These are phyloP conservation scores for Azorinus chamasolen DNA, from an alignment of 2,888 invertebrate species.

Conservation along the genomic window DNA sequence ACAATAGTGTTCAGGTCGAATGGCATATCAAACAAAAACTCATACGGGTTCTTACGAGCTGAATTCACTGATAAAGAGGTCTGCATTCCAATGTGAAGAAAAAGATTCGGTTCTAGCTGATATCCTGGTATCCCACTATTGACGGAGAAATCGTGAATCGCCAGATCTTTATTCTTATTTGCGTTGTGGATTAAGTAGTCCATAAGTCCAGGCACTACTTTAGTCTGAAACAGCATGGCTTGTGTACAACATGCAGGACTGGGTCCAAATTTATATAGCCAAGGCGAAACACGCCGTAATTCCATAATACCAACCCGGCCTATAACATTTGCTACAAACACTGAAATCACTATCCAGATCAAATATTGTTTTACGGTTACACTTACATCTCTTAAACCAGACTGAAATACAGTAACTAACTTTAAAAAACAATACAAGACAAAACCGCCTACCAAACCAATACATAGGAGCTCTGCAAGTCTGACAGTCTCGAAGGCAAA, in stretches of 20 bases:
- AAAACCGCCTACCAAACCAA: too few relatives aligned
- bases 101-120: slow-evolving; percentile 17
- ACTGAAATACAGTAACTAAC: too few relatives aligned
- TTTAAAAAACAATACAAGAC: too few relatives aligned
- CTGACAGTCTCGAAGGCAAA: slow-evolving; percentile 17
- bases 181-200: slow-evolving; percentile 12
- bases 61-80: slow-evolving; percentile 7
- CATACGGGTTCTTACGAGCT: slow-evolving; percentile 9
- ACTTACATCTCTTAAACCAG: too few relatives aligned
- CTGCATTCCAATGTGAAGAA: slow-evolving; percentile 9
- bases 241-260: slow-evolving; percentile 13
- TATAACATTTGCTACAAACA: too few relatives aligned
- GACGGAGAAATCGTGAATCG: slow-evolving; percentile 2
- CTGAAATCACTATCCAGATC: too few relatives aligned
- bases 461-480: neutral
- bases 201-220: slow-evolving; percentile 1
- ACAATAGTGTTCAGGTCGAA: too few relatives aligned
- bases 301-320: neutral
- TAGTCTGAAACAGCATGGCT: slow-evolving; percentile 12
- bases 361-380: too few relatives aligned
- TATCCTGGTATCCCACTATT: neutral
- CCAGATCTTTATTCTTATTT: slow-evolving; percentile 18
- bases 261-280: slow-evolving; percentile 3
- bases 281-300: slow-evolving; percentile 7
- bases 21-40: slow-evolving; percentile 3